Conservation (phyloP, 2,888 invertebrate species). For the Caprella mutica region DNA sequence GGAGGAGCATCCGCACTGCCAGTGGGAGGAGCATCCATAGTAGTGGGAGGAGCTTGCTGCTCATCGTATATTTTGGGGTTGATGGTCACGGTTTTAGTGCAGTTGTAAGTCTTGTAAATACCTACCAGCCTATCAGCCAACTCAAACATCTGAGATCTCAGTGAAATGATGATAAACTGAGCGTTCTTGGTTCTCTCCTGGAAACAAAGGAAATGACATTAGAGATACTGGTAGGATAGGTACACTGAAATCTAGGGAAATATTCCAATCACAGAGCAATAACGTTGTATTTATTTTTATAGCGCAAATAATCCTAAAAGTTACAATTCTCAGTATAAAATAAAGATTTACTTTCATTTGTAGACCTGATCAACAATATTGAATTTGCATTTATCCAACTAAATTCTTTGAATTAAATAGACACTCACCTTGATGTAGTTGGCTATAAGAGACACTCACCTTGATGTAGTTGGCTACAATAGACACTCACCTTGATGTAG, state of each 20-base stretch:
- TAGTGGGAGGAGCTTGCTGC: neutral
- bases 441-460: no score
- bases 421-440: no score
- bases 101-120: constrained; percentile 86
- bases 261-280: no score
- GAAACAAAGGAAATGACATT: neutral
- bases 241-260: no score
- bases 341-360: no score
- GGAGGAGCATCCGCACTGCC: no score
- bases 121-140: constrained; percentile 81
- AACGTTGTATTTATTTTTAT: no score
- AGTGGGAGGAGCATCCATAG: neutral
- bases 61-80: constrained; percentile 38
- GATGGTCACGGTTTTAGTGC: constrained; percentile 66
- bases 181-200: constrained; percentile 91
- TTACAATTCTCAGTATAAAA: no score
- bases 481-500: no score
- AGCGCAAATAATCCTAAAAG: no score
- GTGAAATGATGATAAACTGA: constrained; percentile 94
- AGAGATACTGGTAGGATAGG: no score
- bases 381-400: neutral
- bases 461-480: no score
- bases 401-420: neutral
- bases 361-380: neutral
- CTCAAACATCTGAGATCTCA: constrained; percentile 96